Percentiles rank a stretch among this genome's conserved stretches.
phyloP scores from a whole-genome alignment of 2,797 vertebrate genomes.

The Sebastes glaucus region DNA sequence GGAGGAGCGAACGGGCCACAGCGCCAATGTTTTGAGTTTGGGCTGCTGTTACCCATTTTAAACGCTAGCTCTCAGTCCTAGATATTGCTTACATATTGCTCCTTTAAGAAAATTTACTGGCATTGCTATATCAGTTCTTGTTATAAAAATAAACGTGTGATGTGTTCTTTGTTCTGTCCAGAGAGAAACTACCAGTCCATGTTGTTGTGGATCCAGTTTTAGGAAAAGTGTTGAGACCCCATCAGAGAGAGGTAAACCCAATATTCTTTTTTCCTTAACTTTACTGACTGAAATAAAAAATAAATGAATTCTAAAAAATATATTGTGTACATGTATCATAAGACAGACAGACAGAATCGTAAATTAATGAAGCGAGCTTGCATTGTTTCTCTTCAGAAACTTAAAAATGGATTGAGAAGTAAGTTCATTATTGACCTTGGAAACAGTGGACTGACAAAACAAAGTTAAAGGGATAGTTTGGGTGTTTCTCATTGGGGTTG shows the following conservation, averaged over 20 bases:
- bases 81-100: too few species aligned
- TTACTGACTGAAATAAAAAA: not conserved
- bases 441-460: too few species aligned
- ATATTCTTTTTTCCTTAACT: not conserved
- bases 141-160: not conserved
- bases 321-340: not conserved
- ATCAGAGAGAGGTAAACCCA: conserved; percentile 94
- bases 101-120: not conserved
- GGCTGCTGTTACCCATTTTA: too few species aligned
- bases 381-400: not conserved
- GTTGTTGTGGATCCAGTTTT: conserved; percentile 97
- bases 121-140: not conserved
- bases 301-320: not conserved
- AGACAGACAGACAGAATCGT: not conserved
- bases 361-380: not conserved
- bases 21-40: too few species aligned
- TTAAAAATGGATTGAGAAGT: not conserved
- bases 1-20: too few species aligned
- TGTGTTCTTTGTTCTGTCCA: conserved; percentile 58
- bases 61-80: too few species aligned
- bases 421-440: not conserved
- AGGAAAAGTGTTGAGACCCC: conserved; percentile 91
- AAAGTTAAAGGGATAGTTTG: too few species aligned
- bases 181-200: conserved; percentile 93
- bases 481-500: too few species aligned